Percentiles rank a stretch among this genome's conserved stretches.
These are phyloP conservation scores for Priocnemis perturbator DNA, from an alignment of 2,888 invertebrate species.

Conservation along the genomic window DNA sequence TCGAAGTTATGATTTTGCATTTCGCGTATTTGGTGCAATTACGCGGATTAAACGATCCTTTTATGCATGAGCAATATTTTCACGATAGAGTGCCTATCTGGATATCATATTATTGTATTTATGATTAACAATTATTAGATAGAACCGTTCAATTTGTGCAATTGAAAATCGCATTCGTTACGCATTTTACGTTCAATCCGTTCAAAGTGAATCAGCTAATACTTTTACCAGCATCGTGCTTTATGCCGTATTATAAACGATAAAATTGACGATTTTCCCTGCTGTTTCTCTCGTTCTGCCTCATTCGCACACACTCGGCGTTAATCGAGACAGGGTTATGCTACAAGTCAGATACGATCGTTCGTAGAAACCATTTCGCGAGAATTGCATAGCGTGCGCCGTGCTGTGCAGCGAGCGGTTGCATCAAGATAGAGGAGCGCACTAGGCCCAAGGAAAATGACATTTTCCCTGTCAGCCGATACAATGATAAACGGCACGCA, in stretches of 20 bases:
- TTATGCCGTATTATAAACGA: not conserved
- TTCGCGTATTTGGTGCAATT: too few species aligned
- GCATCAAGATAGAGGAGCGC: conserved; percentile 7
- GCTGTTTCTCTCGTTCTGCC: not conserved
- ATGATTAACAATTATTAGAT: too few species aligned
- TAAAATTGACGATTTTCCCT: not conserved
- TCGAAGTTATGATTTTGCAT: too few species aligned
- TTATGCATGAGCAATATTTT: too few species aligned
- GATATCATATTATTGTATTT: too few species aligned
- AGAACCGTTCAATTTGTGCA: too few species aligned
- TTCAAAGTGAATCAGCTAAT: too few species aligned
- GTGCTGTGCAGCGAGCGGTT: not conserved
- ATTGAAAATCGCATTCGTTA: too few species aligned
- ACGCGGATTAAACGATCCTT: too few species aligned
- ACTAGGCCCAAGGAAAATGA: conserved; percentile 29
- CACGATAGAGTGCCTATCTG: too few species aligned
- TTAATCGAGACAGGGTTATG: conserved; percentile 8
- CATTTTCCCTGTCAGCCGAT: conserved; percentile 31
- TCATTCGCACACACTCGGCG: not conserved
- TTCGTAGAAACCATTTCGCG: not conserved
- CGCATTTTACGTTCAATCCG: too few species aligned
- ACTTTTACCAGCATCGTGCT: too few species aligned
- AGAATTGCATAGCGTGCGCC: conserved; percentile 5
- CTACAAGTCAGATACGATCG: conserved; percentile 5
- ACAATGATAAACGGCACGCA: conserved; percentile 18